phyloP scores from a whole-genome alignment of 2,888 invertebrate genomes.

The Chouioia cunea region DNA sequence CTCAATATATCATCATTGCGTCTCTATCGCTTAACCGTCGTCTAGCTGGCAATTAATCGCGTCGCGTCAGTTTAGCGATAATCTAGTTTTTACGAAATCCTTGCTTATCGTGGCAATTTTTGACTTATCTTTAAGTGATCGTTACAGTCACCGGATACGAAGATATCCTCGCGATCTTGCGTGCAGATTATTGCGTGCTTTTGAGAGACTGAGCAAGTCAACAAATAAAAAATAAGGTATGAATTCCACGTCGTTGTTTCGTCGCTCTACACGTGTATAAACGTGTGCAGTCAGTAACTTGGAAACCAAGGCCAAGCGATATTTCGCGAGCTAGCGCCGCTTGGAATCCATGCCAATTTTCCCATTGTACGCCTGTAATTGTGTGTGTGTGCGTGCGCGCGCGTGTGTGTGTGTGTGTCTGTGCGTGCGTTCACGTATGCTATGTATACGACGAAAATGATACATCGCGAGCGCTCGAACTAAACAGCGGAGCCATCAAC shows the following conservation, averaged over 20 bases:
- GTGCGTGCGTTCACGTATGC: neutral
- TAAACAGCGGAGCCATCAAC: constrained; percentile 18
- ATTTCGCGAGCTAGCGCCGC: constrained; percentile 39
- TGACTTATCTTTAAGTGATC: no score
- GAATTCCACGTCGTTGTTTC: neutral
- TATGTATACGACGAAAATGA: constrained; percentile 1
- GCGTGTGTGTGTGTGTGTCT: constrained; percentile 16
- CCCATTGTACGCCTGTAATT: no score
- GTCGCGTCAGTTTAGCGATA: no score
- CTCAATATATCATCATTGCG: no score
- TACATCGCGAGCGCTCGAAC: constrained; percentile 8
- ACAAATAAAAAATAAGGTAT: constrained; percentile 2
- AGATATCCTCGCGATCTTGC: constrained; percentile 10
- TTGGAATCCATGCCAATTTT: constrained; percentile 40
- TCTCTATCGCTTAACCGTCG: no score
- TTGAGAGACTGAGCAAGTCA: no score
- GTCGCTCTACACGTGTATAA: neutral
- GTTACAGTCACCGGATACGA: neutral
- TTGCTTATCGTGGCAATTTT: no score
- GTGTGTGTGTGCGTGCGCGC: constrained; percentile 17
- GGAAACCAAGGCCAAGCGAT: constrained; percentile 21
- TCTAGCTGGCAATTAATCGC: no score
- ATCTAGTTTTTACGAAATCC: no score
- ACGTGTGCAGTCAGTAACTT: neutral
- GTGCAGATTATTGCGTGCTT: neutral